Evolutionary conservation across 2,113 vertebrate species (phyloP).

Genomic region (Meleagris gallopavo): DNA sequence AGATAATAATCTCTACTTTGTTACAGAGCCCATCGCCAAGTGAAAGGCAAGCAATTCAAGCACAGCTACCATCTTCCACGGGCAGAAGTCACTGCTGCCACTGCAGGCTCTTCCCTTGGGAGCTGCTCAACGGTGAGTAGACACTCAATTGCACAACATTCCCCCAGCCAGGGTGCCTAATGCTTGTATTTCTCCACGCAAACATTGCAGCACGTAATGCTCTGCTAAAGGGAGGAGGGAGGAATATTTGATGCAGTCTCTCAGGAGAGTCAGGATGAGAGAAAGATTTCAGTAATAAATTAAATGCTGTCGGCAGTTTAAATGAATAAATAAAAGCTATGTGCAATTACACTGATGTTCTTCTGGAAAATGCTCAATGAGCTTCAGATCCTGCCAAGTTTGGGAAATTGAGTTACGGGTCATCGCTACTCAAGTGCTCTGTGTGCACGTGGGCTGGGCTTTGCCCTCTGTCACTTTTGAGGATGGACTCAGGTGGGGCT

Average conservation of each 20-base stretch:
- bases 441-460: fast-evolving
- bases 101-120: no score
- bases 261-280: not conserved
- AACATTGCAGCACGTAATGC: not conserved
- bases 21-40: not conserved
- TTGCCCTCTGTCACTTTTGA: not conserved
- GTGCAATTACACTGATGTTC: not conserved
- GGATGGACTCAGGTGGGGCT: not conserved
- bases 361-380: not conserved
- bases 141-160: not conserved
- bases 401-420: not conserved
- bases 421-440: not conserved
- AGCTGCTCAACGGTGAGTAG: not conserved
- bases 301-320: not conserved
- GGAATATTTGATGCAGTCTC: not conserved
- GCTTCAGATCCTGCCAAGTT: not conserved
- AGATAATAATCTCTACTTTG: not conserved
- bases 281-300: constrained; percentile 12
- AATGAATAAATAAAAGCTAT: constrained; percentile 6
- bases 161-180: not conserved
- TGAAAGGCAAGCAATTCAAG: no score
- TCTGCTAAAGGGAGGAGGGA: not conserved
- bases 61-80: no score
- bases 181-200: not conserved
- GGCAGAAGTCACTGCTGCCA: no score